Evolutionary conservation across 2,888 invertebrate species (phyloP).

Genomic region (Acleris cristana): DNA sequence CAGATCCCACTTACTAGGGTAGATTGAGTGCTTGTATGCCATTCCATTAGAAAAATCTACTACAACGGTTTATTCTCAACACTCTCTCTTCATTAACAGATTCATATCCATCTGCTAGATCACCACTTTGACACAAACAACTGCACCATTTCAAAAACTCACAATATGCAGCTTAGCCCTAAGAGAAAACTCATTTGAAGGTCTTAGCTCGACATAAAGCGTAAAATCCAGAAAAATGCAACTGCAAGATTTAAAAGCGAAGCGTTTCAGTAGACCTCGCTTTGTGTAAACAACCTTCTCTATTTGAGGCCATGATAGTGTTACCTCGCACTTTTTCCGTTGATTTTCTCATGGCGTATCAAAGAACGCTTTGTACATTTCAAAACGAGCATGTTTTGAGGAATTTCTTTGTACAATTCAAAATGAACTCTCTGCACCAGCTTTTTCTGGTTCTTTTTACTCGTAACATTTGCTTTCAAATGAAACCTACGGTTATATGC

Average conservation of each 20-base stretch:
- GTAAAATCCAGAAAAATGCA: constrained; percentile 28
- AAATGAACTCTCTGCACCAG: constrained; percentile 15
- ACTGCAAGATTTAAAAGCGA: constrained; percentile 23
- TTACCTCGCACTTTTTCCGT: constrained; percentile 27
- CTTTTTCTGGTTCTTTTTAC: constrained; percentile 2
- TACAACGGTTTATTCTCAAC: no score
- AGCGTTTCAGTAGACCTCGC: constrained; percentile 15
- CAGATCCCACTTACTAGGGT: no score
- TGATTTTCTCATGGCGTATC: constrained; percentile 33
- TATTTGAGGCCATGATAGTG: constrained; percentile 31
- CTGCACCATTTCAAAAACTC: no score
- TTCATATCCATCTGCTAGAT: no score
- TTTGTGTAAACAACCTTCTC: constrained; percentile 25
- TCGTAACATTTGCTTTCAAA: constrained; percentile 9
- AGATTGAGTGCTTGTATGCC: no score
- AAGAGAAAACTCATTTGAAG: constrained; percentile 26
- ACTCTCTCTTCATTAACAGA: no score
- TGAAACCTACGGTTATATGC: no score
- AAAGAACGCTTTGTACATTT: constrained; percentile 33
- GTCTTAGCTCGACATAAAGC: constrained; percentile 10
- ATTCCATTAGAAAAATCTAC: no score
- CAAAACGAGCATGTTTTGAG: constrained; percentile 19
- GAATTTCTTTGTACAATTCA: constrained; percentile 4
- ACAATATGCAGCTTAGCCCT: no score
- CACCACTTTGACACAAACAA: no score